Conservation (phyloP, 2,888 invertebrate genomes). For the Rotaria magnacalcarata region DNA sequence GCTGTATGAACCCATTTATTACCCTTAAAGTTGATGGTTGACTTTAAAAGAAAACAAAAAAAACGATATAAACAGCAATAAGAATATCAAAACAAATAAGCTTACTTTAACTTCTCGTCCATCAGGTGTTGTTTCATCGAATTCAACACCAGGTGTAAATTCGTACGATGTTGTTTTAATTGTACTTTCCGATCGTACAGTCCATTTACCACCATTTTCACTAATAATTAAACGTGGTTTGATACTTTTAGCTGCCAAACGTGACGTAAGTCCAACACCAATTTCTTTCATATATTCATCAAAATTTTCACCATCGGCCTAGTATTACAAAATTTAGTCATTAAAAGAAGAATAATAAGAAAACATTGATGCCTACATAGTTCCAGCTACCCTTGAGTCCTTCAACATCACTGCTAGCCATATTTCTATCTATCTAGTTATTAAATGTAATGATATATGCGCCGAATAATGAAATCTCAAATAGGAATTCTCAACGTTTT, state of each 20-base stretch:
- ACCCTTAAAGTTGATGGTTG: slow-evolving; percentile 39
- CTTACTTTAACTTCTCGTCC: slow-evolving; percentile 44
- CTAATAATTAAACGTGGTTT: slow-evolving; percentile 76
- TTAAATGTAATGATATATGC: background rate
- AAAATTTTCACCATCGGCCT: slow-evolving; percentile 22
- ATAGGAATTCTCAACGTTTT: background rate
- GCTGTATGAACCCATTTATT: slow-evolving; percentile 43
- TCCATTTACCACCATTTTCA: slow-evolving; percentile 71
- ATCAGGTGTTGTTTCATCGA: slow-evolving; percentile 51
- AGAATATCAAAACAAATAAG: background rate
- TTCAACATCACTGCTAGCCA: background rate
- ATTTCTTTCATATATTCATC: slow-evolving; percentile 30
- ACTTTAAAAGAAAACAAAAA: background rate
- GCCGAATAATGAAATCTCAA: background rate
- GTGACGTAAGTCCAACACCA: slow-evolving; percentile 78
- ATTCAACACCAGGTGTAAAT: slow-evolving; percentile 52
- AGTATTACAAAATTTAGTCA: too few relatives aligned
- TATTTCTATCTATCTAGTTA: background rate
- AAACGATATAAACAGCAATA: too few relatives aligned
- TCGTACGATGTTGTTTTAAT: slow-evolving; percentile 52
- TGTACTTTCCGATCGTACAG: slow-evolving; percentile 64
- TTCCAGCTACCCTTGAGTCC: background rate
- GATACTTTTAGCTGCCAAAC: slow-evolving; percentile 78
- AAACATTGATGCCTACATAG: background rate
- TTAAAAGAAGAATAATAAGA: background rate